phyloP scores from a whole-genome alignment of 1,140 invertebrate species.

The Trachelipus rathkii region DNA sequence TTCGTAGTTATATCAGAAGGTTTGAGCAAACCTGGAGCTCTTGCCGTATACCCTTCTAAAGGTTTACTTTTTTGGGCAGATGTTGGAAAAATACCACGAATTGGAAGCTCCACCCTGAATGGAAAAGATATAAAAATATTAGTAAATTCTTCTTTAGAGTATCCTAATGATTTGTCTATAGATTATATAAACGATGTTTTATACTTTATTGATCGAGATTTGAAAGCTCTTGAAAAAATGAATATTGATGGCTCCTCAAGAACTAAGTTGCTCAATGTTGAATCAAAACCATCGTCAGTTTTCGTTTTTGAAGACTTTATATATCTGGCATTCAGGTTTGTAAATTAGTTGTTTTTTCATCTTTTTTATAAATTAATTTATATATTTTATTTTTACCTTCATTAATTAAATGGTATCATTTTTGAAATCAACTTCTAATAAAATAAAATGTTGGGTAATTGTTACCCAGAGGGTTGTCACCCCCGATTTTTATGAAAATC shows the following conservation, averaged over 20 bases:
- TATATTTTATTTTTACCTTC: too few species aligned
- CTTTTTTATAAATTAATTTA: too few species aligned
- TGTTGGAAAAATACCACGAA: constrained; percentile 52
- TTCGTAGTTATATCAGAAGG: constrained; percentile 55
- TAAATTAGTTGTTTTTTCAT: too few species aligned
- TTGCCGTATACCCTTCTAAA: constrained; percentile 61
- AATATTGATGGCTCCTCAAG: constrained; percentile 55
- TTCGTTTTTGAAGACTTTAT: constrained; percentile 54
- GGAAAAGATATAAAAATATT: constrained; percentile 57
- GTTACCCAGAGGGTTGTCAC: too few species aligned
- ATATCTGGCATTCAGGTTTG: constrained; percentile 59
- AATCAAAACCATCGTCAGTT: constrained; percentile 51
- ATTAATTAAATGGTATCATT: too few species aligned
- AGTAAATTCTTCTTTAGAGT: constrained; percentile 53
- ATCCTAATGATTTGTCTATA: constrained; percentile 59
- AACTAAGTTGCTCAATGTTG: constrained; percentile 47
- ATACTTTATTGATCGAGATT: constrained; percentile 57
- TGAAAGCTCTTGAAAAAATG: constrained; percentile 53
- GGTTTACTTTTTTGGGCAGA: constrained; percentile 65
- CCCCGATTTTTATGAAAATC: too few species aligned
- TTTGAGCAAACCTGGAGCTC: constrained; percentile 54
- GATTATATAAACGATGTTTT: constrained; percentile 55
- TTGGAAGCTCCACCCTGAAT: constrained; percentile 58
- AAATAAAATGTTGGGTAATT: too few species aligned
- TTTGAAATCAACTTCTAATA: too few species aligned